phyloP scores from a whole-genome alignment of 2,797 vertebrate species.

The Amblyopsis hoosieri region DNA sequence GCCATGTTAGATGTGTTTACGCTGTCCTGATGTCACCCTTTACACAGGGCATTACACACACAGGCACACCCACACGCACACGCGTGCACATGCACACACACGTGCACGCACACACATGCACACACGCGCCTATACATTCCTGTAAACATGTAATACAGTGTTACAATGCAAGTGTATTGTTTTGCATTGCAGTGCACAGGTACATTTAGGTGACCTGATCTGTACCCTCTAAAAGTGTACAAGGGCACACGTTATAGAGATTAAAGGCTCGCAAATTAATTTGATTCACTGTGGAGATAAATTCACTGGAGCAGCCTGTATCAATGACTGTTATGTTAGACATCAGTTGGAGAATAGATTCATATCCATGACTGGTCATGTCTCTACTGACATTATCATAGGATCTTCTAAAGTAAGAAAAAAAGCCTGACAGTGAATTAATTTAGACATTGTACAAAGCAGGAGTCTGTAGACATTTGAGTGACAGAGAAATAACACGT shows the following conservation, averaged over 20 bases:
- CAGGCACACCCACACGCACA: not conserved
- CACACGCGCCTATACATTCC: slow-evolving; percentile 9
- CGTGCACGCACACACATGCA: slow-evolving; percentile 17
- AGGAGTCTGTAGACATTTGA: not conserved
- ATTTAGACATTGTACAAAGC: slow-evolving; percentile 3
- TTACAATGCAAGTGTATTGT: too few relatives aligned
- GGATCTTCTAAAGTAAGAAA: slow-evolving; percentile 9
- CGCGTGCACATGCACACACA: slow-evolving; percentile 4
- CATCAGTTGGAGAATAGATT: slow-evolving; percentile 49
- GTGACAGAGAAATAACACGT: too few relatives aligned
- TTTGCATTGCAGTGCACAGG: too few relatives aligned
- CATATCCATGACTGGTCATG: slow-evolving; percentile 25
- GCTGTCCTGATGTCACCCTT: slow-evolving; percentile 55
- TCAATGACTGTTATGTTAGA: slow-evolving; percentile 58
- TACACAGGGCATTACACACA: slow-evolving; percentile 3
- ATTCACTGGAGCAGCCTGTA: slow-evolving; percentile 56
- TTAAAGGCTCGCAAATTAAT: slow-evolving; percentile 58
- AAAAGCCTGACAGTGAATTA: not conserved
- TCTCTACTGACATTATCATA: slow-evolving; percentile 24
- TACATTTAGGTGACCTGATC: not conserved
- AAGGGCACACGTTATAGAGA: slow-evolving; percentile 53
- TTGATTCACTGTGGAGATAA: slow-evolving; percentile 64
- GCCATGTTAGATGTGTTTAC: slow-evolving; percentile 38
- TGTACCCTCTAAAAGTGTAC: slow-evolving; percentile 24
- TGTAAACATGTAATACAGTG: not conserved